A percentile compares a stretch with the other conserved stretches of the same genome.
These are phyloP conservation scores for Myripristis murdjan DNA, from an alignment of 2,797 vertebrate species.

Conservation along the genomic window DNA sequence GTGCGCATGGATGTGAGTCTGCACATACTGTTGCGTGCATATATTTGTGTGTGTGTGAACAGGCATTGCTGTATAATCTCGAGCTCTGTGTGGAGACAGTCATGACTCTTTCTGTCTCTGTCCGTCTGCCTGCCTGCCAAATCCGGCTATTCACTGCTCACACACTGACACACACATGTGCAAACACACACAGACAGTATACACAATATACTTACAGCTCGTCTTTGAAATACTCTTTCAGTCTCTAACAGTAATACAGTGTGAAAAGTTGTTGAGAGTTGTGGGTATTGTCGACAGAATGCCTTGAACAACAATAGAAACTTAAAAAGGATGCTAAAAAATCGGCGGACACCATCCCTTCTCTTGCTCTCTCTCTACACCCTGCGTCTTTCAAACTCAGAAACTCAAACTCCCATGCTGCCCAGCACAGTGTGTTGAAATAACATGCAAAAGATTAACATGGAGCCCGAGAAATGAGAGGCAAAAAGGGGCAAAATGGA, in stretches of 20 bases:
- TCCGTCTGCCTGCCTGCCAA: constrained; percentile 64
- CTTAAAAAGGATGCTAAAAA: constrained; percentile 40
- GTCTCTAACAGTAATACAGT: not conserved
- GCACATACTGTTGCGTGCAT: constrained; percentile 65
- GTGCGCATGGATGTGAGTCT: constrained; percentile 56
- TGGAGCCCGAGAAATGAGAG: constrained; percentile 8
- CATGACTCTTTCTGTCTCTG: constrained; percentile 50
- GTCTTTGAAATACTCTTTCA: not conserved
- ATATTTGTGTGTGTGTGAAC: constrained; percentile 61
- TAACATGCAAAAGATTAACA: constrained; percentile 39
- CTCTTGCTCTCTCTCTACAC: constrained; percentile 37
- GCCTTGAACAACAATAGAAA: constrained; percentile 50
- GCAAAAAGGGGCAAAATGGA: constrained; percentile 20
- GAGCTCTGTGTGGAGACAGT: constrained; percentile 72
- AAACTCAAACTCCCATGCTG: constrained; percentile 44
- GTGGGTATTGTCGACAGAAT: constrained; percentile 18
- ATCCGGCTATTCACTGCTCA: constrained; percentile 57
- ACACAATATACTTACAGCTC: constrained; percentile 28
- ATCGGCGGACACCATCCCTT: constrained; percentile 36
- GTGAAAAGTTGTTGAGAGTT: not conserved
- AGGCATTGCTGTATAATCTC: constrained; percentile 58
- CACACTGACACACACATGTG: constrained; percentile 34
- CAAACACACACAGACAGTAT: constrained; percentile 26
- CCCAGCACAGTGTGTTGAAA: constrained; percentile 46
- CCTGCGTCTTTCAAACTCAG: constrained; percentile 17